phyloP scores from a whole-genome alignment of 2,113 vertebrate species.

The Lethenteron reissneri region DNA sequence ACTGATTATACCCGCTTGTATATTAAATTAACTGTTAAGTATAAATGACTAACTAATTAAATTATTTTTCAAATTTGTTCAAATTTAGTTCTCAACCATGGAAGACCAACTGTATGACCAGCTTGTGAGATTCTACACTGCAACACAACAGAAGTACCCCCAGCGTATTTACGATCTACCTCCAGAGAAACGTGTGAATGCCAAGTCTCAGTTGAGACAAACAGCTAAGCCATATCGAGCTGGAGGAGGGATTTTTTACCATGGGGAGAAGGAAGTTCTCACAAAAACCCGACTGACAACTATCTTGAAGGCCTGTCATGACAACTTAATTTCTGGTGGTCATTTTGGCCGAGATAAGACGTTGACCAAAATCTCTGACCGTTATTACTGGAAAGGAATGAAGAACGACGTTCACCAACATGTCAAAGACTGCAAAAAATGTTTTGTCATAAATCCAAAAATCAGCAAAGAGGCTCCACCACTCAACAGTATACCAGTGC shows the following conservation, averaged over 20 bases:
- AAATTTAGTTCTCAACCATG: background rate
- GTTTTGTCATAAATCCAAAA: background rate
- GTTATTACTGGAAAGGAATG: slow-evolving; percentile 1
- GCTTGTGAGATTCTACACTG: background rate
- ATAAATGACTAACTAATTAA: no score
- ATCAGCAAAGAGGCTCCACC: background rate
- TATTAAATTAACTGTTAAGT: no score
- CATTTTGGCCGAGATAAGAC: slow-evolving; percentile 1
- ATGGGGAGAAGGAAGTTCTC: background rate
- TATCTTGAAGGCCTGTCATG: slow-evolving; percentile 3
- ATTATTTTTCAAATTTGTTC: background rate
- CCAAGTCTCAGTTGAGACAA: background rate
- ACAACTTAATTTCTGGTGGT: background rate
- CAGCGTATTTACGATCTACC: background rate
- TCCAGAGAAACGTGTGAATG: background rate
- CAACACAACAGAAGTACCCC: background rate
- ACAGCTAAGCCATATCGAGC: background rate
- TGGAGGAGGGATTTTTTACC: background rate
- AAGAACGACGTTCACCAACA: background rate
- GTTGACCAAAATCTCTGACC: background rate
- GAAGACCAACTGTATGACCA: background rate
- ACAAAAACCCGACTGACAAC: background rate
- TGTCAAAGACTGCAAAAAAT: background rate
- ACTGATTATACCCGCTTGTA: no score
- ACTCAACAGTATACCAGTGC: background rate